Base-by-base conservation (phyloP, 1,140 invertebrate genomes). In the Halyomorpha halys region DNA sequence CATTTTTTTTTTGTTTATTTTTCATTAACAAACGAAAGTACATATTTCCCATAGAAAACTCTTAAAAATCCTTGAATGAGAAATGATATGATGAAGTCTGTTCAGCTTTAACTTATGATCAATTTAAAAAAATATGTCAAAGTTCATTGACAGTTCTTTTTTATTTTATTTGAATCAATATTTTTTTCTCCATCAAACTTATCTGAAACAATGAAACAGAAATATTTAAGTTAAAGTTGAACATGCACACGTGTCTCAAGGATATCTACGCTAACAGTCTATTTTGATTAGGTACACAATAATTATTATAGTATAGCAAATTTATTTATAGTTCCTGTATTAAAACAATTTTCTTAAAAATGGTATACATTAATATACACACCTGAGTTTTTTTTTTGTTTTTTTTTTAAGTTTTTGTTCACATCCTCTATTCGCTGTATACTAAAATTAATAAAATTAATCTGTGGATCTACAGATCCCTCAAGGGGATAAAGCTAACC, bases 211-310 rank as follows among this genome's bases (percentile, higher is more conserved):
- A n/a, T n/a, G n/a, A n/a, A n/a, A n/a, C n/a, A 65, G 15, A 18
- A 59, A 8, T 27, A 15, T 27, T 18, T 59, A 59, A 59, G 54
- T 61, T 53, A 65, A 65, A 65, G 64, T 65, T 61, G 64, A 65
- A 65, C 64, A 61, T 56, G 14, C 44, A 44, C 44, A 44, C 64
- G 63, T 30, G 63, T n/a, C 44, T 51, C 19, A 63, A 9, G 13
- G 45, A 21, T 63, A 27, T 64, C 64, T 65, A 65, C 64, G 23
- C 64, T 65, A 65, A 65, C 64, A 65, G 64, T 65, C 64, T 65
- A 65, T 65, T 5, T 65, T 19, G 44, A 65, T 65, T 61, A 65
- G 64, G 64, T 65, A 65, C 64, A 59, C 30, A 54, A 63, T 64
- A 13, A 54, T 56, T 25, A 30, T 27, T 61, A 44, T 61, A 23